A percentile compares a stretch with the other conserved stretches of the same genome.
phyloP scores from a whole-genome alignment of 2,113 vertebrate genomes.

The Zosterops lateralis region DNA sequence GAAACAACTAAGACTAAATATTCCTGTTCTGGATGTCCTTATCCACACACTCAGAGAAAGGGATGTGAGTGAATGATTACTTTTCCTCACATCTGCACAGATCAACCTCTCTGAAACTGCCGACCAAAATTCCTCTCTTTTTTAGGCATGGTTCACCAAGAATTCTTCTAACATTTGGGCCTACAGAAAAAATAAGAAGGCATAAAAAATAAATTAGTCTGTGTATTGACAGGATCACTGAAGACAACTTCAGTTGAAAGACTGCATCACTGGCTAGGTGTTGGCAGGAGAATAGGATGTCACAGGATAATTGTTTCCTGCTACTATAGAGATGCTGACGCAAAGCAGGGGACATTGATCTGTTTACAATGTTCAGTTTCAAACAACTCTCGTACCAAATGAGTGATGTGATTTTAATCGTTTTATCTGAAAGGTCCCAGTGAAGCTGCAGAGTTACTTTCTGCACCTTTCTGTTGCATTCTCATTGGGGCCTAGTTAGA shows the following conservation, averaged over 20 bases:
- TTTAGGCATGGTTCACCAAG: neutral
- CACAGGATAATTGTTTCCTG: neutral
- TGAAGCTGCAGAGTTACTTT: neutral
- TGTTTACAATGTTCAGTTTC: neutral
- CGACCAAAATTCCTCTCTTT: neutral
- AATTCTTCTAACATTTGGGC: neutral
- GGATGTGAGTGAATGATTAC: neutral
- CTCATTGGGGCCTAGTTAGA: neutral
- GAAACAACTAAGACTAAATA: neutral
- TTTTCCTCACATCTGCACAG: neutral
- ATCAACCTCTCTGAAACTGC: neutral
- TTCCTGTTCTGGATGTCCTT: neutral
- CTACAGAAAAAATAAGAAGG: neutral
- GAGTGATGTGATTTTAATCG: neutral
- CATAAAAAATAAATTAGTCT: neutral
- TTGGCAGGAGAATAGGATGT: neutral
- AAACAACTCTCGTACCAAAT: neutral
- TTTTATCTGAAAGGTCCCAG: neutral
- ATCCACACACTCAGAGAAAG: neutral
- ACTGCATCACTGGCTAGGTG: neutral
- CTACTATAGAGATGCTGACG: neutral
- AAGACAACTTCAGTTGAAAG: neutral
- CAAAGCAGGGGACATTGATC: slow-evolving; percentile 8
- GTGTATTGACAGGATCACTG: neutral
- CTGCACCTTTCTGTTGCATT: neutral